Conservation (phyloP, 1,140 invertebrate species). For the Diorhabda carinulata region DNA sequence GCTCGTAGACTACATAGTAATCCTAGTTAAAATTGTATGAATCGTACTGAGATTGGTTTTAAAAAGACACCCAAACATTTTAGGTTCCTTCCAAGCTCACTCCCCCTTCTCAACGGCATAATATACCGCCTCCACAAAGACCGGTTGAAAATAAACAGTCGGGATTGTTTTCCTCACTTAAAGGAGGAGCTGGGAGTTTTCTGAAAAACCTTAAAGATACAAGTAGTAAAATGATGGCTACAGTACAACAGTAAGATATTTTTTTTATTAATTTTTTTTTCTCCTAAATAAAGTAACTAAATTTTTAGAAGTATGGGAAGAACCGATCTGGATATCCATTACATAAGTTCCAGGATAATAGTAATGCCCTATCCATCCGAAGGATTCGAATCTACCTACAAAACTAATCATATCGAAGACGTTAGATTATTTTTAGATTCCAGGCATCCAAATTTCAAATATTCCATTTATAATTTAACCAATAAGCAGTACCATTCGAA, state of each 20-base stretch:
- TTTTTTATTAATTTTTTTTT: neutral
- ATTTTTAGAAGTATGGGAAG: slow-evolving; percentile 76
- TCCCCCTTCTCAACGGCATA: slow-evolving; percentile 47
- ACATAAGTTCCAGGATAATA: slow-evolving; percentile 81
- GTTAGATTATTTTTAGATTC: slow-evolving; percentile 71
- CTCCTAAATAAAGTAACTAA: neutral
- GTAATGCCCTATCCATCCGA: slow-evolving; percentile 94
- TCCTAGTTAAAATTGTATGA: too few relatives aligned
- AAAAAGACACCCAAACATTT: neutral
- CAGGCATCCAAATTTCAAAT: slow-evolving; percentile 66
- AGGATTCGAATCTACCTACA: slow-evolving; percentile 88
- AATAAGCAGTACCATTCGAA: slow-evolving; percentile 58
- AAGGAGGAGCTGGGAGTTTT: slow-evolving; percentile 79
- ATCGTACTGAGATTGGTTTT: too few relatives aligned
- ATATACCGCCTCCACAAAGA: slow-evolving; percentile 33
- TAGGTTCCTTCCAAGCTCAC: slow-evolving; percentile 23
- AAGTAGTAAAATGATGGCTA: slow-evolving; percentile 93
- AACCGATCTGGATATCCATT: slow-evolving; percentile 84
- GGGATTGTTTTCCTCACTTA: slow-evolving; percentile 76
- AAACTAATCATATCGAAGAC: slow-evolving; percentile 91
- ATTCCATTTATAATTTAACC: slow-evolving; percentile 79
- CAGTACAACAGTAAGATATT: slow-evolving; percentile 81
- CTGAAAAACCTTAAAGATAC: slow-evolving; percentile 95
- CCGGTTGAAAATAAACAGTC: slow-evolving; percentile 33
- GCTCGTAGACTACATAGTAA: too few relatives aligned